Evolutionary conservation across 2,113 vertebrate species (phyloP).

Genomic region (Zosterops borbonicus): DNA sequence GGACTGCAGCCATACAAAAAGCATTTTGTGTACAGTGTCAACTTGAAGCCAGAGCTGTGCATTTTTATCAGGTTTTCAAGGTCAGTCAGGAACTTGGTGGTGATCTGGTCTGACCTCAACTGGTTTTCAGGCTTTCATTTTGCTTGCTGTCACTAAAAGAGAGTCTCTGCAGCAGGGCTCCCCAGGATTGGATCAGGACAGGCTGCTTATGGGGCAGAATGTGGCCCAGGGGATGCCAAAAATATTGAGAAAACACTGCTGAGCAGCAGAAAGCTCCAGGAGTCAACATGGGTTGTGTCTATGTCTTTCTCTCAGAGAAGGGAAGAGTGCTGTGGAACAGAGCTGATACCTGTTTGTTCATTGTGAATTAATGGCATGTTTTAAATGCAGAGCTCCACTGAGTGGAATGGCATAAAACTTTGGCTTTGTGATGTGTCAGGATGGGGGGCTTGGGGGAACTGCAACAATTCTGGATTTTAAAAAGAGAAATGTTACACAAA

Average conservation of each 20-base stretch:
- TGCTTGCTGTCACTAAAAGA: neutral
- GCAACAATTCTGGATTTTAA: neutral
- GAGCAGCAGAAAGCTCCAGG: neutral
- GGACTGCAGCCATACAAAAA: neutral
- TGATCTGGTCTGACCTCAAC: neutral
- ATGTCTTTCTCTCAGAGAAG: neutral
- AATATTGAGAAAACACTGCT: neutral
- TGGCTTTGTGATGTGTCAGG: neutral
- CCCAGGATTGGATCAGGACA: rapidly evolving
- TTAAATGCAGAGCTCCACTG: neutral
- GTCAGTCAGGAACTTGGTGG: neutral
- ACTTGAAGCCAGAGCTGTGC: conserved; percentile 21
- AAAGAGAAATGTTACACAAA: neutral
- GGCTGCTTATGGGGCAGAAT: neutral
- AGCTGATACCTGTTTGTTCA: neutral
- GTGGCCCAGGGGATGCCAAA: neutral
- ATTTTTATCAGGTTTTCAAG: conserved; percentile 62
- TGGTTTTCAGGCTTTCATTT: neutral
- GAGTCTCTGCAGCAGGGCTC: neutral
- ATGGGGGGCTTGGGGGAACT: neutral
- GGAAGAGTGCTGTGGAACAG: neutral
- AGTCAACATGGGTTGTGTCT: neutral
- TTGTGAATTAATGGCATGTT: neutral
- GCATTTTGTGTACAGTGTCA: conserved; percentile 47
- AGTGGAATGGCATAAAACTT: neutral